A percentile compares a stretch with the other conserved stretches of the same genome.
Evolutionary conservation across 1,140 invertebrate species (phyloP).

Genomic region (Drosophila mayri): DNA sequence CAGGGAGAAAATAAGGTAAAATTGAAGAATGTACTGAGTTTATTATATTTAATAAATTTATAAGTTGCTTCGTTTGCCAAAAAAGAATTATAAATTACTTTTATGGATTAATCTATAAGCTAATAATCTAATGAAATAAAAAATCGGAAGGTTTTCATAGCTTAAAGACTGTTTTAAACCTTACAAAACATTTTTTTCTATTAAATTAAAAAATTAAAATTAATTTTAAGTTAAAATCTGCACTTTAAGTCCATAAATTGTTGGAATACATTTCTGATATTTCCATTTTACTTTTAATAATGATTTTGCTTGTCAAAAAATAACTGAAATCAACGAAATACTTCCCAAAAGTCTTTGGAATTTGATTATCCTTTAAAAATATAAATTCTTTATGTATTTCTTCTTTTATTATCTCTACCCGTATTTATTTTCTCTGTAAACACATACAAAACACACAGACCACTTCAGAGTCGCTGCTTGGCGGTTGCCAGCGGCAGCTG

Average conservation of each 20-base stretch:
- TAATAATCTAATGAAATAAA: too few species aligned
- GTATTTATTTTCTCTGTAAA: constrained; percentile 20
- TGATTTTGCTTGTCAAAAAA: too few species aligned
- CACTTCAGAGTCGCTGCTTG: constrained; percentile 39
- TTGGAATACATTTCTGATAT: background rate
- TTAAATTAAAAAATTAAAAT: background rate
- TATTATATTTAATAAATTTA: too few species aligned
- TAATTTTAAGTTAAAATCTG: background rate
- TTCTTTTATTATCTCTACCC: too few species aligned
- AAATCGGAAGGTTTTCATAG: too few species aligned
- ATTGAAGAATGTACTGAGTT: too few species aligned
- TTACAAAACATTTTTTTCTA: background rate
- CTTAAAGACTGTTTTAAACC: background rate
- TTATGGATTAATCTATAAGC: too few species aligned
- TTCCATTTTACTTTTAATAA: background rate
- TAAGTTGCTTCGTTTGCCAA: too few species aligned
- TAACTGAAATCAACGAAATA: background rate
- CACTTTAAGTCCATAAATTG: background rate
- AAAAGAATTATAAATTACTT: too few species aligned
- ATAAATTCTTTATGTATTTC: background rate
- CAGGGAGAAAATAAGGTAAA: constrained; percentile 9
- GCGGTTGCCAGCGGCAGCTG: constrained; percentile 63
- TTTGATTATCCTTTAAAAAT: background rate
- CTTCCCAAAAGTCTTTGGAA: background rate
- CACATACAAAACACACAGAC: constrained; percentile 35